Conservation (phyloP, 2,797 vertebrate species). For the Dallia pectoralis region DNA sequence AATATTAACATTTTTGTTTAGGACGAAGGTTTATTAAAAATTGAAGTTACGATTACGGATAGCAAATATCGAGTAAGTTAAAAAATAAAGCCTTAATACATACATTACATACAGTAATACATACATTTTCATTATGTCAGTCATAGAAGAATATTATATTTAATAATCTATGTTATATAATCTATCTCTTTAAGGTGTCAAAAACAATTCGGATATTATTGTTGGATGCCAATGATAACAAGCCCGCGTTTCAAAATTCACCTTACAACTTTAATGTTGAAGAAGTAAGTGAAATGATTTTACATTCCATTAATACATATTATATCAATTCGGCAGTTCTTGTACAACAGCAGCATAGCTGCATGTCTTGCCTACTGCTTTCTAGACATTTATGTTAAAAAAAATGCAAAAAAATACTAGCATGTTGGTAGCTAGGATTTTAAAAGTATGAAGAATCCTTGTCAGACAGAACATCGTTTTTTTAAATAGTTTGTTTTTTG, state of each 20-base stretch:
- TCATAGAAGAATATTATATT: not conserved
- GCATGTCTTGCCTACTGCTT: too few relatives aligned
- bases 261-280: slow-evolving; percentile 53
- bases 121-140: not conserved
- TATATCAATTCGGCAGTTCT: not conserved
- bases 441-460: too few relatives aligned
- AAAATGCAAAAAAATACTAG: too few relatives aligned
- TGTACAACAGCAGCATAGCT: not conserved
- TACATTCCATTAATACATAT: not conserved
- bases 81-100: not conserved
- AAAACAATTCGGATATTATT: slow-evolving; percentile 29
- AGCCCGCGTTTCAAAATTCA: slow-evolving; percentile 68
- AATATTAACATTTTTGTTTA: slow-evolving; percentile 9
- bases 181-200: slow-evolving; percentile 39
- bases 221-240: slow-evolving; percentile 84
- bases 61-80: rapidly evolving
- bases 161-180: not conserved
- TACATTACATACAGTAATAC: too few relatives aligned
- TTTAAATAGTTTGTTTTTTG: too few relatives aligned
- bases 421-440: too few relatives aligned
- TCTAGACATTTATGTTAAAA: too few relatives aligned
- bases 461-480: too few relatives aligned
- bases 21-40: rapidly evolving
- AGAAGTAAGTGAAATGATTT: slow-evolving; percentile 76
- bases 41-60: not conserved